A percentile compares a stretch with the other conserved stretches of the same genome.
phyloP scores from a whole-genome alignment of 2,888 invertebrate species.

The Xylota sylvarum region DNA sequence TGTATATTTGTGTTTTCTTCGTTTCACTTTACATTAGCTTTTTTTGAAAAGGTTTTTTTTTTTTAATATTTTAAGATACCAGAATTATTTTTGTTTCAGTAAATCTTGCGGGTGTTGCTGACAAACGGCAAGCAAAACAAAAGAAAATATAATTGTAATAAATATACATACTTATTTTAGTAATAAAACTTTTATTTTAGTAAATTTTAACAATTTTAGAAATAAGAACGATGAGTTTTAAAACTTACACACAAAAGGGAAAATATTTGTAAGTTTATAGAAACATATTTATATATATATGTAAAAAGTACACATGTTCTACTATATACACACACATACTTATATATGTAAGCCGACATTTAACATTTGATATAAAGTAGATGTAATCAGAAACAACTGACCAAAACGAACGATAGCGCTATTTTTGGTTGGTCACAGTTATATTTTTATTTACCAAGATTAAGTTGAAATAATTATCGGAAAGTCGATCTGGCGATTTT shows the following conservation, averaged over 20 bases:
- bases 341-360: conserved; percentile 59
- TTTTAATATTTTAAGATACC: conserved; percentile 10
- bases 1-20: conserved; percentile 14
- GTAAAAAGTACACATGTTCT: conserved; percentile 70
- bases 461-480: conserved; percentile 69
- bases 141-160: conserved; percentile 37
- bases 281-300: conserved; percentile 53
- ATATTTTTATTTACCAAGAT: conserved; percentile 71
- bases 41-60: neutral
- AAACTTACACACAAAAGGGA: conserved; percentile 50
- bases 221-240: conserved; percentile 68
- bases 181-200: conserved; percentile 67
- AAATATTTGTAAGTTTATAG: conserved; percentile 65
- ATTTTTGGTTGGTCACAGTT: conserved; percentile 69
- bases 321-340: conserved; percentile 53
- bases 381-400: conserved; percentile 63
- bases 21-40: conserved; percentile 11
- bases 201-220: conserved; percentile 57
- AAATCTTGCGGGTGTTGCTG: conserved; percentile 8
- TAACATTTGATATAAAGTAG: conserved; percentile 70
- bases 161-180: conserved; percentile 70
- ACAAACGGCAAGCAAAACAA: conserved; percentile 19
- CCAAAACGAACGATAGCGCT: conserved; percentile 63
- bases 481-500: conserved; percentile 73
- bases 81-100: conserved; percentile 4